Base-by-base conservation (phyloP, 2,888 invertebrate species). In the Hemistola chrysoprasaria region DNA sequence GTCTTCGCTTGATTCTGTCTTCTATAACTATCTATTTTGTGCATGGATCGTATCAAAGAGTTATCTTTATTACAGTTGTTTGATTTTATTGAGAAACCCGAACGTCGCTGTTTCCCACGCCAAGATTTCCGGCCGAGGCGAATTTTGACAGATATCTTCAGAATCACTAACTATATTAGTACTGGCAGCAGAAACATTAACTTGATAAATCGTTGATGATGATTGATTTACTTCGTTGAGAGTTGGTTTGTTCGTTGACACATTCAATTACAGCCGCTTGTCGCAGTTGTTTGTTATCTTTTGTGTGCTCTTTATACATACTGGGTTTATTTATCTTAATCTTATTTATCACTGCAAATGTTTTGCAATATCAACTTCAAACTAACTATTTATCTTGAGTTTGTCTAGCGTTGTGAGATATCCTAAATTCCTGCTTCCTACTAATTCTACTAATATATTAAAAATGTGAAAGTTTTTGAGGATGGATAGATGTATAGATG, bases 111-210 rank as follows among this genome's bases (percentile, higher is more conserved):
- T 78, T 87, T 88, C 87, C 84, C 87, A 88, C 87, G 87, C 62
- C 67, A 56, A 52, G 66, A 72, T 72, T 83, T 85, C 86, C 85
- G 84, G 82, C 78, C 87, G 86, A 61, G 64, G 84, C 86, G 86
- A 88, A 87, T 88, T 88, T 87, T 85, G 87, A 86, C 87, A 81
- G 87, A 85, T 83, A 79, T 73, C 80, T 75, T 71, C 64, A 68
- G 81, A 78, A 80, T 78, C 62, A 70, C 73, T 70, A 71, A 73
- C 75, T 64, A 67, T 66, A 61, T 58, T 44, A 37, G 83, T 86
- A 86, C 64, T 46, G 85, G 58, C 55, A 65, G 78, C 65, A 83
- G 41, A 70, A 62, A 59, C 59, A 63, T 45, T 36, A 40, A 24
- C 16, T 40, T 59, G 53, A 62, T 60, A 34, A 61, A 62, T 65